Evolutionary conservation across 2,113 vertebrate genomes (phyloP).

Genomic region (Corythaixoides concolor): DNA sequence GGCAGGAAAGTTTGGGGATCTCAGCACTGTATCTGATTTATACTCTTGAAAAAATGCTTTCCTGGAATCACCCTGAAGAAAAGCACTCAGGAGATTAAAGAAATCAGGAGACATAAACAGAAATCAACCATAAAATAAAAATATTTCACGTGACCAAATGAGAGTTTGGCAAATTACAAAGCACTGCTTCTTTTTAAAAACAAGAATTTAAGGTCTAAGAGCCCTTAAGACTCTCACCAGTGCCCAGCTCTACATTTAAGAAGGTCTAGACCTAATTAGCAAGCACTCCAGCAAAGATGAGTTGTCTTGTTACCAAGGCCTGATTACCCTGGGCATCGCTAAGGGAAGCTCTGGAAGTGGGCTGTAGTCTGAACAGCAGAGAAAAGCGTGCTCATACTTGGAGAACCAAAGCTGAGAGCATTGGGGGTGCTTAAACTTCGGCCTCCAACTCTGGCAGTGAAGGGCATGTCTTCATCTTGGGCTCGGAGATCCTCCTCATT

Average conservation of each 20-base stretch:
- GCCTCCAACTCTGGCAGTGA: slow-evolving; percentile 81
- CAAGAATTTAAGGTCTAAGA: not conserved
- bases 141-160: not conserved
- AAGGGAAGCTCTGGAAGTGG: not conserved
- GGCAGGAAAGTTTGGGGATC: not conserved
- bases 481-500: slow-evolving; percentile 80
- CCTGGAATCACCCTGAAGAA: not conserved
- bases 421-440: slow-evolving; percentile 94
- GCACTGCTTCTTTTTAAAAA: not conserved
- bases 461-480: slow-evolving; percentile 82
- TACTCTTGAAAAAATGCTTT: not conserved
- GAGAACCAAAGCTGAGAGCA: slow-evolving; percentile 95
- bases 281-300: not conserved
- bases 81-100: not conserved
- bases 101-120: not conserved
- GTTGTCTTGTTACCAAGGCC: not conserved
- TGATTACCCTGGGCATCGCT: not conserved
- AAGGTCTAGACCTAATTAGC: not conserved
- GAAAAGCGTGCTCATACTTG: slow-evolving; percentile 78
- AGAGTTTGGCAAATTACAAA: not conserved
- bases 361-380: not conserved
- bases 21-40: not conserved
- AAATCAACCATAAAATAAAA: not conserved
- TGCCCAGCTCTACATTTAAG: not conserved
- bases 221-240: not conserved